Evolutionary conservation across 2,113 vertebrate species (phyloP), one percentile per base, ranked within the genome.

Genomic region (Paramormyrops kingsleyae): DNA sequence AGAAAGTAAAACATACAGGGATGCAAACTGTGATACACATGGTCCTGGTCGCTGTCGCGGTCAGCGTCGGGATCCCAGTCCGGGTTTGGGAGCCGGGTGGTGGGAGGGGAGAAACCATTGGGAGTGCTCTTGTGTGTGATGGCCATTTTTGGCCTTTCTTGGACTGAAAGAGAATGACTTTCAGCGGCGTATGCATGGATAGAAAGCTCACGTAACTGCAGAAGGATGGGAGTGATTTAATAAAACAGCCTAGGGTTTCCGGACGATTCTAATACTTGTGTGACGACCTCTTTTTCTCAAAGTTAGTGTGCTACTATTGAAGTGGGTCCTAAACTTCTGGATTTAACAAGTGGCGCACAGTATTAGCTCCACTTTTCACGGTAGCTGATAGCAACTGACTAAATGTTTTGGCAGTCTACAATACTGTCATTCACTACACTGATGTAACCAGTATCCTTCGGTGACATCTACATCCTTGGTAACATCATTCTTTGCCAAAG

Each of bases 401-500:
- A 80, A 50, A 80, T 35, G 70, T 77, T 50, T 74, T 35, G 44
- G 52, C 52, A 50, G 35, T 56, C 42, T n/a, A 24, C 35, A 88
- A 66, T 88, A 88, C n/a, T 46, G 53, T 84, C 52, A 84, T 46
- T 89, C 77, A n/a, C 80, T 13, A 46, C 52, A 46, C 53, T 85
- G 52, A 80, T 84, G 49, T 31, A 24, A 56, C 17, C 50, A 83
- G 39, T 42, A 46, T 80, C 35, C 50, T 21, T 56, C 39, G 59
- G 77, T 84, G 89, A 85, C 46, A 87, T 91, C 85, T 88, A 80
- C 3, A 87, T 92, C 95, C 95, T 92, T 95, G 94, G 95, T 95
- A 94, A 96, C 96, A 62, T 46, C 3, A 83, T 83, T 94, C 91
- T 93, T 89, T 92, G 94, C 95, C 94, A 94, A 95, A 95, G 92